Evolutionary conservation across 2,888 invertebrate genomes (phyloP).

Genomic region (Diplolepis rosae): DNA sequence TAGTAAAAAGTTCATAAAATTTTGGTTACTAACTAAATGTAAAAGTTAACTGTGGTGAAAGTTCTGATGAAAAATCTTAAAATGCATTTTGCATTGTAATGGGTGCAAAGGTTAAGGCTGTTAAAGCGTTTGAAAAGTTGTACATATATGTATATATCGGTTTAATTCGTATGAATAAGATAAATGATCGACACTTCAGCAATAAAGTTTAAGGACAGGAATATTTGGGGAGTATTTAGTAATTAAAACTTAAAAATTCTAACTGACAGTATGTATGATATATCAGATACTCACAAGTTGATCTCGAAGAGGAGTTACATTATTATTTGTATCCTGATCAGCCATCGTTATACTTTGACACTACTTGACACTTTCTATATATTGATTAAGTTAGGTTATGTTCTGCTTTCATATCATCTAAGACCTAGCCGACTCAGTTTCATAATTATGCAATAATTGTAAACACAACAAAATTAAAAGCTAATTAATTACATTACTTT

Average conservation of each 20-base stretch:
- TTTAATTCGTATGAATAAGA: too few relatives aligned
- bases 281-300: conserved; percentile 61
- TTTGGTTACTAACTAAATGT: too few relatives aligned
- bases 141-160: too few relatives aligned
- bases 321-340: conserved; percentile 59
- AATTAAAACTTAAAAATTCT: not conserved
- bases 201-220: not conserved
- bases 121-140: too few relatives aligned
- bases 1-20: too few relatives aligned
- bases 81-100: not conserved
- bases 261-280: not conserved
- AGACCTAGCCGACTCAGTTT: not conserved
- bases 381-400: not conserved
- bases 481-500: not conserved
- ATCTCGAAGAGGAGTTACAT: conserved; percentile 60
- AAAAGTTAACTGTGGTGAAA: too few relatives aligned
- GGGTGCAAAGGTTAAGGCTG: conserved; percentile 34
- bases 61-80: too few relatives aligned
- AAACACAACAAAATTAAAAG: too few relatives aligned
- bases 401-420: not conserved
- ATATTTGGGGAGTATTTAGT: not conserved
- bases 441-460: conserved; percentile 5
- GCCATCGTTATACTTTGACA: conserved; percentile 53
- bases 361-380: too few relatives aligned
- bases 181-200: too few relatives aligned